A percentile compares a stretch with the other conserved stretches of the same genome.
Conservation (phyloP, 2,888 invertebrate genomes). For the Drosophila histrio region DNA sequence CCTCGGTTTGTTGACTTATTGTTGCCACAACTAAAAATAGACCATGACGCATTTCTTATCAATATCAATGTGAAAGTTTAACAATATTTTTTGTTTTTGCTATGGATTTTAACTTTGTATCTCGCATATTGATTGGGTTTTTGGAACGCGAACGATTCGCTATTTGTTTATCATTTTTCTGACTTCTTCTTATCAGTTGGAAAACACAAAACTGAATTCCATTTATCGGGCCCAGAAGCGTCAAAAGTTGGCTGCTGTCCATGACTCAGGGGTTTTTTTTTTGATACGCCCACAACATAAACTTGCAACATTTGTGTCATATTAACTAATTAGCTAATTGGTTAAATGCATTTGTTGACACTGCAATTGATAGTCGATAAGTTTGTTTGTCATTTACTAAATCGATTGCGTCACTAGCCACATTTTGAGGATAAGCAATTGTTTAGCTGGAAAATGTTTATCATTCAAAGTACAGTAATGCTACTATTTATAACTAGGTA, state of each 20-base stretch:
- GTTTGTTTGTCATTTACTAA: not conserved
- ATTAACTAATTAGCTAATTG: constrained; percentile 29
- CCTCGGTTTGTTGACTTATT: not conserved
- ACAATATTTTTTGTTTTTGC: not conserved
- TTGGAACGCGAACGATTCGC: not conserved
- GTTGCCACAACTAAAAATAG: not conserved
- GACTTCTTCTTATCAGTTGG: constrained; percentile 36
- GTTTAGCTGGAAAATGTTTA: not conserved
- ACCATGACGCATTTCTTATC: constrained; percentile 29
- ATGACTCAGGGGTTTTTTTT: constrained; percentile 10
- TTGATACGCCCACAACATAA: not conserved
- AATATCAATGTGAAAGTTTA: constrained; percentile 32
- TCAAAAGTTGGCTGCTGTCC: not conserved
- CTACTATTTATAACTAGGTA: constrained; percentile 14
- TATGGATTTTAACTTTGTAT: constrained; percentile 1
- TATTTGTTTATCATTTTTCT: constrained; percentile 40
- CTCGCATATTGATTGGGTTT: constrained; percentile 28
- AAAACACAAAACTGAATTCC: constrained; percentile 9
- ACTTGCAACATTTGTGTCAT: constrained; percentile 4
- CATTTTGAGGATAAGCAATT: constrained; percentile 16
- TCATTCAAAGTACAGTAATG: not conserved
- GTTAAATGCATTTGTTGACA: constrained; percentile 21
- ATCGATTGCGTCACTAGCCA: constrained; percentile 26
- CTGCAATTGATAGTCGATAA: constrained; percentile 22
- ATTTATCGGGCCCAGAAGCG: constrained; percentile 15